A percentile compares a stretch with the other conserved stretches of the same genome.
Conservation (phyloP, 2,888 invertebrate species). For the Drosophila subsilvestris region DNA sequence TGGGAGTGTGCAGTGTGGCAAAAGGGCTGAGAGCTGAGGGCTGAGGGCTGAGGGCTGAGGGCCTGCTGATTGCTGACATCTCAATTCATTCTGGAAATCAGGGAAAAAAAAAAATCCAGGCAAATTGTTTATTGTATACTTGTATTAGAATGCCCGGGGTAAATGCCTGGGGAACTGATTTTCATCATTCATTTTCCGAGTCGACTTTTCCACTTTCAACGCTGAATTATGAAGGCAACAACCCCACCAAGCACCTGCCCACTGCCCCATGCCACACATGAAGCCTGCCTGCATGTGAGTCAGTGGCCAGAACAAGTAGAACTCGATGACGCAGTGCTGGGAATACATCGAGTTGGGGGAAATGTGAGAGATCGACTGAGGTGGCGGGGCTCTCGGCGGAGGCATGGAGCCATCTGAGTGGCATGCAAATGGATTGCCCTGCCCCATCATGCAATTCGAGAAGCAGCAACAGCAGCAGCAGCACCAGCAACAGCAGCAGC, state of each 20-base stretch:
- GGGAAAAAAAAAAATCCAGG: constrained; percentile 11
- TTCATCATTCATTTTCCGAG: constrained; percentile 72
- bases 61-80: constrained; percentile 55
- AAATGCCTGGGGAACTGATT: constrained; percentile 70
- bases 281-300: constrained; percentile 4
- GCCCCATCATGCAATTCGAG: constrained; percentile 40
- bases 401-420: constrained; percentile 38
- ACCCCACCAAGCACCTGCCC: too few species aligned
- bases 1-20: neutral
- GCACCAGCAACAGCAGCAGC: constrained; percentile 9
- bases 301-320: constrained; percentile 8
- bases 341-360: constrained; percentile 50
- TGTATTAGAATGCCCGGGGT: constrained; percentile 54
- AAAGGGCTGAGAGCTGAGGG: constrained; percentile 8
- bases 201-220: constrained; percentile 54
- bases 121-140: constrained; percentile 49
- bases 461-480: constrained; percentile 15
- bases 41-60: too few species aligned
- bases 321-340: constrained; percentile 61
- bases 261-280: constrained; percentile 2
- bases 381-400: constrained; percentile 23
- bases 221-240: constrained; percentile 70
- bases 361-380: constrained; percentile 1
- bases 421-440: constrained; percentile 69
- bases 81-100: constrained; percentile 59